phyloP scores from a whole-genome alignment of 2,113 vertebrate genomes.

The Notarius lentiginosus region DNA sequence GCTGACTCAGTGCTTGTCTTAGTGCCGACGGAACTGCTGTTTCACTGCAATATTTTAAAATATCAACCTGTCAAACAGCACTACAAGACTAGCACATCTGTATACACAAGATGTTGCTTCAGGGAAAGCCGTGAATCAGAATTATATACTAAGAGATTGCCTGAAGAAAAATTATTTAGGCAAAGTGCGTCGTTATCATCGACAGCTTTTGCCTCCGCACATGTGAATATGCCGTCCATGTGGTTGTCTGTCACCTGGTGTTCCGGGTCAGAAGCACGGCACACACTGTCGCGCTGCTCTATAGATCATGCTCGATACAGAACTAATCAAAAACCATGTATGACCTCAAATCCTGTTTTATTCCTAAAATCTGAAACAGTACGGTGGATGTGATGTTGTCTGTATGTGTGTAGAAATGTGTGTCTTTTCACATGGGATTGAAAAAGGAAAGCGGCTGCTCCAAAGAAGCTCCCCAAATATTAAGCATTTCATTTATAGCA shows the following conservation, averaged over 20 bases:
- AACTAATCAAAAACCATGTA: conserved; percentile 29
- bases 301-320: background rate
- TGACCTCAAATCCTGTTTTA: conserved; percentile 2
- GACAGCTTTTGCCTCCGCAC: background rate
- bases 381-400: background rate
- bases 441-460: background rate
- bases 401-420: conserved; percentile 15
- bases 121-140: conserved; percentile 9
- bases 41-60: background rate
- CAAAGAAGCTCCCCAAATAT: conserved; percentile 34
- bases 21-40: background rate
- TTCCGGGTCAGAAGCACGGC: background rate
- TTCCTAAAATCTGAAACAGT: background rate
- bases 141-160: background rate
- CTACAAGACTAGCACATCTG: background rate
- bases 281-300: background rate
- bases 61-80: background rate
- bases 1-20: background rate
- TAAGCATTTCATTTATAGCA: conserved; percentile 47
- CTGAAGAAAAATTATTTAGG: background rate
- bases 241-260: background rate
- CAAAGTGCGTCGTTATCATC: too few relatives aligned
- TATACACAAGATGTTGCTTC: background rate
- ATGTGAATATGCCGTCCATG: background rate
- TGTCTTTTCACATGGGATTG: background rate